phyloP scores from a whole-genome alignment of 2,888 invertebrate species.

The Stratiomys singularior region DNA sequence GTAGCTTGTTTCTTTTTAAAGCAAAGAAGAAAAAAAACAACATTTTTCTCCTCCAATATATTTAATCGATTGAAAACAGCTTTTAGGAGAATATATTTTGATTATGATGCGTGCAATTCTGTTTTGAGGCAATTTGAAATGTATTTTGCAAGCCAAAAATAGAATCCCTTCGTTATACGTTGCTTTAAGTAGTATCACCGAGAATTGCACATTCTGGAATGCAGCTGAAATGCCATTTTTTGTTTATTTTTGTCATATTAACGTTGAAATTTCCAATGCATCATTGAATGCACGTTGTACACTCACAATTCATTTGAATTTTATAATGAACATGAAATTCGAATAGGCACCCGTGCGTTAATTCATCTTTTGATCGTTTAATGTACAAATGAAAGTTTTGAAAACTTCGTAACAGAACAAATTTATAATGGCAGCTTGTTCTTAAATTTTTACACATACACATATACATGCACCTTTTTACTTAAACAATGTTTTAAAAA shows the following conservation, averaged over 20 bases:
- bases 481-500: no score
- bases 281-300: no score
- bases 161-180: neutral
- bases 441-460: constrained; percentile 21
- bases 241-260: no score
- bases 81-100: neutral
- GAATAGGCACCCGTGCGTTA: no score
- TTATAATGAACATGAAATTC: neutral
- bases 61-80: constrained; percentile 9
- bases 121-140: neutral
- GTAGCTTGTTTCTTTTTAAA: constrained; percentile 2
- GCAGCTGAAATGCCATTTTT: no score
- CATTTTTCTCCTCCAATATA: no score
- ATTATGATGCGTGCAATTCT: constrained; percentile 1
- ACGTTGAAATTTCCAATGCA: no score
- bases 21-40: no score
- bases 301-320: no score
- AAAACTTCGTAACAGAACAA: neutral
- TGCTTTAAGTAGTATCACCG: no score
- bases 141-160: neutral
- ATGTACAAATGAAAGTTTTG: neutral
- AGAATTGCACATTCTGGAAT: constrained; percentile 12
- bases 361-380: neutral
- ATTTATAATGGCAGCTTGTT: constrained; percentile 20
- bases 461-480: constrained; percentile 18